A percentile compares a stretch with the other conserved stretches of the same genome.
These are phyloP conservation scores for Scaptomyza cyrtandrae DNA, from an alignment of 2,888 invertebrate genomes.

Conservation along the genomic window DNA sequence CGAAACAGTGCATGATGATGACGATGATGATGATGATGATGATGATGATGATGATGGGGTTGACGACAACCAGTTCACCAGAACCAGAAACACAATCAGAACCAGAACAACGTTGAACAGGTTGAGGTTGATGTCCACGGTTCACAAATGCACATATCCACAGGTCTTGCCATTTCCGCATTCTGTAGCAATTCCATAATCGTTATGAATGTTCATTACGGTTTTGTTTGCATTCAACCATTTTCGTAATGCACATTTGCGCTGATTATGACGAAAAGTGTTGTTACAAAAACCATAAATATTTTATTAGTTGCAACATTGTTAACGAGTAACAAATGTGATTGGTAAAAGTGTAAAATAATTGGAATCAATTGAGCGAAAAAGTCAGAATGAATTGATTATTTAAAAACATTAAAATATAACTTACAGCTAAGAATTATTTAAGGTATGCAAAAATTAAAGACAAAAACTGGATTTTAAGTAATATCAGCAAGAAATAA, in stretches of 20 bases:
- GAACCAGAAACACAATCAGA: conserved; percentile 7
- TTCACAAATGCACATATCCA: background rate
- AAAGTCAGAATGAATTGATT: no score
- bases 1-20: conserved; percentile 40
- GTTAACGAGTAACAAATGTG: background rate
- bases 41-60: conserved; percentile 24
- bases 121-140: conserved; percentile 6
- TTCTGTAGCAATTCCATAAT: conserved; percentile 50
- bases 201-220: conserved; percentile 67
- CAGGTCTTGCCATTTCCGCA: conserved; percentile 5
- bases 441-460: no score
- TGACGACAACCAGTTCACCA: conserved; percentile 27
- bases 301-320: background rate
- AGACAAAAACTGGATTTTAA: no score
- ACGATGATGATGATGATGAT: conserved; percentile 21
- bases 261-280: conserved; percentile 18
- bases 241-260: conserved; percentile 70
- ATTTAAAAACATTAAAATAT: background rate
- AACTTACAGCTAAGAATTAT: no score
- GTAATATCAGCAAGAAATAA: no score
- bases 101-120: background rate
- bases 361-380: background rate
- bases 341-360: background rate
- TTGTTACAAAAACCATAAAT: background rate
- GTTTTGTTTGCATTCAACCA: conserved; percentile 69